Percentiles rank a stretch among this genome's conserved stretches.
Conservation (phyloP, 64 coral and sea anemone species). For the Actinia tenebrosa region DNA sequence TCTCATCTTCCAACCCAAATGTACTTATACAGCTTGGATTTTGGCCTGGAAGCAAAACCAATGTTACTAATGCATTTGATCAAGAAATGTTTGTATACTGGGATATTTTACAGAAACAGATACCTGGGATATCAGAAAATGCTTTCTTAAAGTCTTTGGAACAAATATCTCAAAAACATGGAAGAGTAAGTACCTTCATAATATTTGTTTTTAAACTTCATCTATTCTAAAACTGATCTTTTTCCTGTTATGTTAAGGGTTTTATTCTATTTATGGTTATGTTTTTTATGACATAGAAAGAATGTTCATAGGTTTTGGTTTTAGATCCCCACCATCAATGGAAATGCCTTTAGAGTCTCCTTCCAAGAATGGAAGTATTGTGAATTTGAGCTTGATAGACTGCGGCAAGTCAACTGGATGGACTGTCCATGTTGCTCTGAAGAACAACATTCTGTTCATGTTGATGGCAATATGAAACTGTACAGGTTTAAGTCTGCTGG, state of each 20-base stretch:
- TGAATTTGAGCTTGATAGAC: conserved; percentile 37
- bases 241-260: no score
- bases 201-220: not conserved
- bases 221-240: no score
- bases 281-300: no score
- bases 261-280: no score
- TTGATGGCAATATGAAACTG: conserved; percentile 84
- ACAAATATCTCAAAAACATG: conserved; percentile 39
- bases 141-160: conserved; percentile 64
- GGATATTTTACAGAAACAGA: conserved; percentile 57
- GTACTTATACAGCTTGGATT: conserved; percentile 42
- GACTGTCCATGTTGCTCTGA: conserved; percentile 52
- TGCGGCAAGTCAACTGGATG: conserved; percentile 51
- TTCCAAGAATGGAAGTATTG: conserved; percentile 77
- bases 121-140: conserved; percentile 58
- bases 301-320: no score
- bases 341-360: conserved; percentile 21
- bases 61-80: conserved; percentile 50
- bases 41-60: conserved; percentile 58
- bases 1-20: conserved; percentile 35
- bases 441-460: conserved; percentile 55
- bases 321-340: conserved; percentile 27
- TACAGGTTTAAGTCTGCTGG: conserved; percentile 63
- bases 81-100: conserved; percentile 56
- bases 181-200: conserved; percentile 38